Conservation (phyloP, 2,888 invertebrate species). For the Pristionchus exspectatus region DNA sequence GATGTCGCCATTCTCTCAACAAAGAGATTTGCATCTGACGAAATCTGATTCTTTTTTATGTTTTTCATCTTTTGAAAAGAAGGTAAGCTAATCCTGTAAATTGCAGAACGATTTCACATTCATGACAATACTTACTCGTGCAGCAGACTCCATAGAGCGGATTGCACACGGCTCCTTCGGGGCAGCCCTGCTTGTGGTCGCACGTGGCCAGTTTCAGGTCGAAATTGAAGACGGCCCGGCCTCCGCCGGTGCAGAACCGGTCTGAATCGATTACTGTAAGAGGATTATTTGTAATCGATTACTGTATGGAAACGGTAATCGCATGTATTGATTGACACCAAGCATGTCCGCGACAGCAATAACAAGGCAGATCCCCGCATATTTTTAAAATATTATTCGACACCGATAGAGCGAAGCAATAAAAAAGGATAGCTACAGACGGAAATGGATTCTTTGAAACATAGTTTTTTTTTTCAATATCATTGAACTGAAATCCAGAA, state of each 20-base stretch:
- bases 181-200: slow-evolving; percentile 68
- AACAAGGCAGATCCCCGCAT: too few species aligned
- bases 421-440: too few species aligned
- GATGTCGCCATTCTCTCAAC: not conserved
- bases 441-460: too few species aligned
- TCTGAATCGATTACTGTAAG: slow-evolving; percentile 48
- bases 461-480: too few species aligned
- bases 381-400: too few species aligned
- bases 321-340: not conserved
- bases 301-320: not conserved
- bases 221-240: slow-evolving; percentile 65
- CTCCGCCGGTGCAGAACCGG: slow-evolving; percentile 74
- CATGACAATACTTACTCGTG: slow-evolving; percentile 62
- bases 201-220: slow-evolving; percentile 70
- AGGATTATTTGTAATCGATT: slow-evolving; percentile 12
- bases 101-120: not conserved
- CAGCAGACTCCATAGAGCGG: slow-evolving; percentile 75
- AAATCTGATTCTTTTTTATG: too few species aligned
- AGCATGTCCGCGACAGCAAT: too few species aligned
- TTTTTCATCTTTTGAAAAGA: too few species aligned
- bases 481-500: too few species aligned
- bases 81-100: too few species aligned
- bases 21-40: too few species aligned
- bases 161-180: slow-evolving; percentile 72
- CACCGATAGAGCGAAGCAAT: too few species aligned